Base-by-base conservation (phyloP, 2,888 invertebrate species). In the Ecliptopera silaceata region DNA sequence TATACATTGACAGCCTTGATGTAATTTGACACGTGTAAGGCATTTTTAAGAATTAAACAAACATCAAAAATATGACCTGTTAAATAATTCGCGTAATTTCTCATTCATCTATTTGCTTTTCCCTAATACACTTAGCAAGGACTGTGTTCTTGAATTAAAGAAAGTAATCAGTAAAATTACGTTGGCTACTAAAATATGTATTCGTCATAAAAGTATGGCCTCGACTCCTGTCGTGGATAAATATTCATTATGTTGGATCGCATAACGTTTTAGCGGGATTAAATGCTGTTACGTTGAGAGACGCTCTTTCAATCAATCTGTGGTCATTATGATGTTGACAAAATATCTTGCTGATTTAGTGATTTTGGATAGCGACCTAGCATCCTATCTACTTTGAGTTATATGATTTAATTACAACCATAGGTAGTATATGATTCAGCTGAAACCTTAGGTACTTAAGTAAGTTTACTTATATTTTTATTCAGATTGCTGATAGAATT, bases 91-190 rank as follows among this genome's bases (percentile, higher is more conserved):
- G 75, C 74, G 74, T 72, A 80, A 77, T 77, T 74, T 82, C 79
- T 75, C 76, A 82, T 83, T 81, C 74, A 72, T 77, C 70, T 70
- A 80, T 86, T 82, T 84, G 82, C 84, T 75, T 72, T 79, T 79
- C 72, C 75, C 8, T 82, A 86, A 85, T 89, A 87, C 82, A 87
- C 82, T 86, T 68, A 72, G 68, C 46, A 55, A 59, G 61, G 61
- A 68, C 69, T 68, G 73, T 76, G 81, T 87, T 85, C 82, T 80
- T 83, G 78, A 86, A 90, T 90, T 90, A 89, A 88, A 88, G 88
- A 88, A 89, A 86, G 89, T 85, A 88, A 91, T 91, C 90, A 91
- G 86, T 82, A 82, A 71, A 85, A 91, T 90, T 88, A 91, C 88
- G 81, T 62, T 59, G 77, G 86, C 88, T 88, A 89, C 89, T 90